These are phyloP conservation scores for Pteropus rufus DNA, from an alignment of 2,797 vertebrate species.

Conservation along the genomic window DNA sequence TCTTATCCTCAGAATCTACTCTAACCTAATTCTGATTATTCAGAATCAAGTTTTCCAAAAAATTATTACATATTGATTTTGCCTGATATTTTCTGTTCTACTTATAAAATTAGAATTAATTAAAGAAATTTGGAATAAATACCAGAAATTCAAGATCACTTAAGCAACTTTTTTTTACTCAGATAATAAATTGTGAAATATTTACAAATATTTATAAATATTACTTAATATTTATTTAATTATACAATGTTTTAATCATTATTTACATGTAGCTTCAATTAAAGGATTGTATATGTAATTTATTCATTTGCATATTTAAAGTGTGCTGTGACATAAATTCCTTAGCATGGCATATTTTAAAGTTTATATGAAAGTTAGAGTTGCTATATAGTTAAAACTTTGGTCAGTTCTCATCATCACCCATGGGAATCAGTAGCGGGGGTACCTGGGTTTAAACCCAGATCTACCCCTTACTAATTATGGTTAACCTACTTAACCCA, in stretches of 20 bases:
- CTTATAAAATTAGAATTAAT: not conserved
- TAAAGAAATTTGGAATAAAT: not conserved
- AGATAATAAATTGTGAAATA: not conserved
- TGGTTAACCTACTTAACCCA: not conserved
- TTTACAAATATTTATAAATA: not conserved
- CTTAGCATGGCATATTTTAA: not conserved
- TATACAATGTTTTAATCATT: not conserved
- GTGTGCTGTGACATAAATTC: not conserved
- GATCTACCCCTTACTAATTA: not conserved
- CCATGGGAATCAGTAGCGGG: not conserved
- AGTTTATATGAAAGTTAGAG: not conserved
- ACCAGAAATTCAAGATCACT: not conserved
- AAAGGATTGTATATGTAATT: not conserved
- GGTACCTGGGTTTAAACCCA: not conserved
- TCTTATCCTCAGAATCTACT: not conserved
- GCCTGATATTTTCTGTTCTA: not conserved
- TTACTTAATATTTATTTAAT: not conserved
- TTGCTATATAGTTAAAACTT: not conserved
- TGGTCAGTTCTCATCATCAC: not conserved
- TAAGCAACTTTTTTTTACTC: not conserved
- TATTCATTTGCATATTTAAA: constrained; percentile 20
- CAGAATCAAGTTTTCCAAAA: not conserved
- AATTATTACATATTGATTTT: not conserved
- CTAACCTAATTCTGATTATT: not conserved
- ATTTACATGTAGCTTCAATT: not conserved